Conservation (phyloP, 2,113 vertebrate species). For the Cygnus atratus region DNA sequence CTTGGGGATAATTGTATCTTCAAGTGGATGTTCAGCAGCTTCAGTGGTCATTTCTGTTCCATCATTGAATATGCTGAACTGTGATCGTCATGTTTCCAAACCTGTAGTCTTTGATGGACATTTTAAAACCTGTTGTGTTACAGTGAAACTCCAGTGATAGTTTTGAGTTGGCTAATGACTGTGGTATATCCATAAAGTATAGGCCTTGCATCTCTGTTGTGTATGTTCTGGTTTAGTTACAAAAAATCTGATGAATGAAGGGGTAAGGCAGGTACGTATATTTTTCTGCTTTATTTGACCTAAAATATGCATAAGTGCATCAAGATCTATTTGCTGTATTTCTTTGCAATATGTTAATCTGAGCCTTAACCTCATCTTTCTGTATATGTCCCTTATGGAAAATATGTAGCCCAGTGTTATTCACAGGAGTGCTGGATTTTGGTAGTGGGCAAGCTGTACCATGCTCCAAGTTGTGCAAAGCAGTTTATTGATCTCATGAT, state of each 20-base stretch:
- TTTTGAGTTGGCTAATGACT: background rate
- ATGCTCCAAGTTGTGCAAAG: background rate
- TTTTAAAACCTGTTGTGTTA: background rate
- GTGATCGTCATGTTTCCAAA: background rate
- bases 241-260: background rate
- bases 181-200: fast-evolving
- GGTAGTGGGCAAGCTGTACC: background rate
- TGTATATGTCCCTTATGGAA: background rate
- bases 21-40: background rate
- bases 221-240: background rate
- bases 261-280: background rate
- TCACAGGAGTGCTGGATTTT: background rate
- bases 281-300: background rate
- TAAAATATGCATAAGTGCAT: background rate
- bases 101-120: background rate
- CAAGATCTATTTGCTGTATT: background rate
- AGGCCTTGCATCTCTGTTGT: background rate
- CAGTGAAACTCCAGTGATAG: background rate
- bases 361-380: background rate
- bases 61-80: fast-evolving
- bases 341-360: background rate
- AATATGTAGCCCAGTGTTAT: fast-evolving
- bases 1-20: background rate
- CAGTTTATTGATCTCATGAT: slow-evolving; percentile 16
- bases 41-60: background rate